Evolutionary conservation across 2,888 invertebrate genomes (phyloP).

Genomic region (Gymnosoma rotundatum): DNA sequence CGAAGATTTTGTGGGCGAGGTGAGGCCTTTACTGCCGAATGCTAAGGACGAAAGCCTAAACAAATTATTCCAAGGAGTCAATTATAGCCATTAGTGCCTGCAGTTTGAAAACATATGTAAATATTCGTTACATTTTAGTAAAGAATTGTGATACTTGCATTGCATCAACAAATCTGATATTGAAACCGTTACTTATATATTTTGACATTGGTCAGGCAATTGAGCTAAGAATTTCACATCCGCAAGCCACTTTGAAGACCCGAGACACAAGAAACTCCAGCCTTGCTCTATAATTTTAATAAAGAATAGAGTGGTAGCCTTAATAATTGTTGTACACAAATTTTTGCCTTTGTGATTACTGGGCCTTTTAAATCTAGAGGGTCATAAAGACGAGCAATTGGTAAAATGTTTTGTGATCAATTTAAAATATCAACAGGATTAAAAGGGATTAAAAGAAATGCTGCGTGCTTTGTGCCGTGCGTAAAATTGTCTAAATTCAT

Average conservation of each 20-base stretch:
- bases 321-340: constrained; percentile 50
- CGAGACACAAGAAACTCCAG: background rate
- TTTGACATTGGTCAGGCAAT: constrained; percentile 56
- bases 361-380: constrained; percentile 49
- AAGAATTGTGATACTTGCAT: constrained; percentile 39
- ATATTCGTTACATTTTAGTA: constrained; percentile 12
- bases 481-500: too few species aligned
- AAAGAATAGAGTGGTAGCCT: constrained; percentile 35
- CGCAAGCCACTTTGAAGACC: constrained; percentile 38
- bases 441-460: too few species aligned
- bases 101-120: too few species aligned
- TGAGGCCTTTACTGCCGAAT: too few species aligned
- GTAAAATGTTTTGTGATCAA: too few species aligned
- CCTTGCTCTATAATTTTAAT: constrained; percentile 37
- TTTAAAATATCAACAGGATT: too few species aligned
- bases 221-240: constrained; percentile 38
- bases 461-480: too few species aligned
- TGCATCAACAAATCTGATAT: constrained; percentile 18
- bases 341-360: constrained; percentile 2
- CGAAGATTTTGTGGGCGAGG: too few species aligned
- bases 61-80: too few species aligned
- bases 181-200: constrained; percentile 1
- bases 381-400: constrained; percentile 57
- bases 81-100: too few species aligned
- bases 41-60: too few species aligned